A percentile compares a stretch with the other conserved stretches of the same genome.
These are phyloP conservation scores for Lota lota DNA, from an alignment of 2,113 vertebrate genomes.

Conservation along the genomic window DNA sequence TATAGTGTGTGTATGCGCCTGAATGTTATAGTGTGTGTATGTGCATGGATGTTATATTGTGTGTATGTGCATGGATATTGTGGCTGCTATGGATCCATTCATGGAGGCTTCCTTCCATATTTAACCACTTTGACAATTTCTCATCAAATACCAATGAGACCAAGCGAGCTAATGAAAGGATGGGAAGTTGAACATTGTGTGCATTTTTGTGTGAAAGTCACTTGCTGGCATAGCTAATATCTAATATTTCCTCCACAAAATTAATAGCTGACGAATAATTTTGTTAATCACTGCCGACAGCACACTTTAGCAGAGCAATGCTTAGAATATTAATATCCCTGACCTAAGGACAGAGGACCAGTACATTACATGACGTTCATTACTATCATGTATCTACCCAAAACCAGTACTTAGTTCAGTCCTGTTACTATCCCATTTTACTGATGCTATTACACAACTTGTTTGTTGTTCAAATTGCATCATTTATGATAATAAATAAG, in stretches of 20 bases:
- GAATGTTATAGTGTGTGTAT: background rate
- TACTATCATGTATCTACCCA: no score
- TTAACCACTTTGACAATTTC: background rate
- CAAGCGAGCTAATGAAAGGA: background rate
- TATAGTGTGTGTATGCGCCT: background rate
- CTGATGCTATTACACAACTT: no score
- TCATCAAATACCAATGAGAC: slow-evolving; percentile 14
- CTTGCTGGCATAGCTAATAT: background rate
- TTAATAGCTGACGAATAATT: background rate
- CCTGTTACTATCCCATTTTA: no score
- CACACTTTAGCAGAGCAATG: background rate
- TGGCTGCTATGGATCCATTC: background rate
- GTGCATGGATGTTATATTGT: background rate
- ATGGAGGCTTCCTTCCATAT: background rate
- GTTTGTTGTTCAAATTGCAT: no score
- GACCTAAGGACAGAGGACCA: background rate
- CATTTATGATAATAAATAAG: no score
- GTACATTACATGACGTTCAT: no score
- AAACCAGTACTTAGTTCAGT: no score
- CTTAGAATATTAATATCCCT: background rate
- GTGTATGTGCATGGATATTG: background rate
- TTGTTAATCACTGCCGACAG: slow-evolving; percentile 2
- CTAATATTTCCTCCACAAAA: slow-evolving; percentile 3
- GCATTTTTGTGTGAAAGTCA: background rate
- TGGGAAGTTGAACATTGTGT: background rate